Base-by-base conservation (phyloP, 2,888 invertebrate species). In the Masnerella sp. region DNA sequence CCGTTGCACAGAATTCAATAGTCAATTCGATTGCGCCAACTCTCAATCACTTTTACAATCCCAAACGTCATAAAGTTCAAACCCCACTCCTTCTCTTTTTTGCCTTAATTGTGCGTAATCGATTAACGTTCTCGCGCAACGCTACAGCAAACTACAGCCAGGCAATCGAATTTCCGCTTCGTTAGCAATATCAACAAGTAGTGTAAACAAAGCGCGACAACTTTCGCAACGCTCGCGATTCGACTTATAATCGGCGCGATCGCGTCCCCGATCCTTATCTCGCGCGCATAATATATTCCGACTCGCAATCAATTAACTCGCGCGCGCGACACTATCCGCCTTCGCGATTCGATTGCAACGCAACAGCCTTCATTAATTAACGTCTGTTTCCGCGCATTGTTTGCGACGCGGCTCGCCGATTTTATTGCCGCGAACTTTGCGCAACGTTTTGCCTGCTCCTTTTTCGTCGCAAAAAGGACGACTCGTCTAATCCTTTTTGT, bases 401-500 rank as follows among this genome's bases (percentile, higher is more conserved):
- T 68, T 43, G 42, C 34, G n/a, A 25, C 47, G 20, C 22, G 54
- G 54, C 51, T 61, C 34, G 30, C 22, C 38, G 52, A 61, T 61
- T 61, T 59, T 38, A 61, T 61, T 40, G 51, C 17, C 25, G 61
- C 47, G 51, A 42, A 25, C 40, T 59, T 18, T 43, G 15, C 9
- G 42, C 51, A 65, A 67, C 51, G 67, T 59, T 59, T 54, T 15
- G 17, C 8, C 12, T 8, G n/a, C n/a, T n/a, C n/a, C n/a, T n/a
- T n/a, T n/a, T n/a, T n/a, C n/a, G n/a, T n/a, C 22, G 62, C 61
- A 61, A 75, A 77, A 77, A 76, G 59, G 58, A 52, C 54, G 72
- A 77, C 68, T 70, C 69, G 58, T 67, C 74, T 76, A 79, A 79
- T 79, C 74, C 67, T 61, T 73, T 68, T 61, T 67, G 61, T 56